Evolutionary conservation across 1,140 invertebrate species (phyloP).

Genomic region (Drosophila tani): DNA sequence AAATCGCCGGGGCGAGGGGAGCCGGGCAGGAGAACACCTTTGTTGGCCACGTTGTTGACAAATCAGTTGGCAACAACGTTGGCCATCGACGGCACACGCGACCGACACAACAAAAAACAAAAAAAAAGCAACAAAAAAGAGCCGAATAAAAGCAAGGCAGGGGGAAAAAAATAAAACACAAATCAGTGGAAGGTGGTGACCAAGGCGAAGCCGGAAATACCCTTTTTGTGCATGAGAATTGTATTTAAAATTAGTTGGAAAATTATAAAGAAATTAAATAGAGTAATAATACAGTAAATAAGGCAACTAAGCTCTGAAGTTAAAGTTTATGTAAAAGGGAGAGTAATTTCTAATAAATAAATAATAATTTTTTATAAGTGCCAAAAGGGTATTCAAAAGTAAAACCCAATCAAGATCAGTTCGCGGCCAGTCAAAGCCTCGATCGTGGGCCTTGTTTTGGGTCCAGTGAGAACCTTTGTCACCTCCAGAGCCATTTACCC

Average conservation of each 20-base stretch:
- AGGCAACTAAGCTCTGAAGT: too few species aligned
- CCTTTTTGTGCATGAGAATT: neutral
- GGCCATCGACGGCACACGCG: constrained; percentile 74
- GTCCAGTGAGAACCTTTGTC: constrained; percentile 67
- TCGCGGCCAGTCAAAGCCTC: neutral
- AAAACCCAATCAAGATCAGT: neutral
- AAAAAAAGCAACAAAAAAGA: neutral
- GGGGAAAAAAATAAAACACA: constrained; percentile 13
- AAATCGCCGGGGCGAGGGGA: constrained; percentile 44
- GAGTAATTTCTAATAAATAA: too few species aligned
- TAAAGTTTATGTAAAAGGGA: too few species aligned
- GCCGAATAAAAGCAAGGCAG: constrained; percentile 17
- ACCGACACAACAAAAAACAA: constrained; percentile 24
- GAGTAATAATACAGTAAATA: too few species aligned
- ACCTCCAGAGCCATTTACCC: constrained; percentile 78
- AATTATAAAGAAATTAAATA: too few species aligned
- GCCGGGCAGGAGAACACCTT: constrained; percentile 52
- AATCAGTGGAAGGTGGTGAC: neutral
- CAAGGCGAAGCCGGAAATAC: constrained; percentile 14
- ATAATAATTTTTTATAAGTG: too few species aligned
- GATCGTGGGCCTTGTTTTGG: constrained; percentile 27
- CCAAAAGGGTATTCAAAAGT: neutral
- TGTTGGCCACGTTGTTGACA: constrained; percentile 79
- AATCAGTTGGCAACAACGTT: constrained; percentile 69
- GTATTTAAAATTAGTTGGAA: too few species aligned